Evolutionary conservation across 1,140 invertebrate species (phyloP).

Genomic region (Scaptomyza pallida): DNA sequence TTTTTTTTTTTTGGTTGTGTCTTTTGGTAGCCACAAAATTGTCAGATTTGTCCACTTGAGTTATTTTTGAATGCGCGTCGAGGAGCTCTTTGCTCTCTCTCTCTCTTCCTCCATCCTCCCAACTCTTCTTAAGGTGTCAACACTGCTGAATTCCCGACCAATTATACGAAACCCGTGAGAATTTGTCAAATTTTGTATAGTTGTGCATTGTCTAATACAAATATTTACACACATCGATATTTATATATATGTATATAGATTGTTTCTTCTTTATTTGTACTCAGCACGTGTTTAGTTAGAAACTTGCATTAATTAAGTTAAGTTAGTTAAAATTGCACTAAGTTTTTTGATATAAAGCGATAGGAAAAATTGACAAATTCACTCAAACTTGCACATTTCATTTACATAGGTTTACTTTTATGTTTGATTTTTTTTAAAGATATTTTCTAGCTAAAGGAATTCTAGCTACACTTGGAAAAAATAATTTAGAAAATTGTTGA

Average conservation of each 20-base stretch:
- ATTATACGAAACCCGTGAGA: slow-evolving; percentile 80
- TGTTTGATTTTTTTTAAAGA: neutral
- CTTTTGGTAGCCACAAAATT: slow-evolving; percentile 78
- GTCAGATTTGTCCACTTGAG: slow-evolving; percentile 82
- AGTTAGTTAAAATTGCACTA: slow-evolving; percentile 72
- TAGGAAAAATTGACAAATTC: slow-evolving; percentile 54
- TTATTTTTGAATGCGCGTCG: slow-evolving; percentile 72
- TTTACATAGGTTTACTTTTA: neutral
- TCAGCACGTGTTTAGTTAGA: slow-evolving; percentile 55
- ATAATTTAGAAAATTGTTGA: neutral
- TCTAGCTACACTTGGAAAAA: neutral
- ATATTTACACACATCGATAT: neutral
- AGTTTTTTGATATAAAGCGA: slow-evolving; percentile 65
- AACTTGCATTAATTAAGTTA: slow-evolving; percentile 71
- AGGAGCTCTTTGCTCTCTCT: slow-evolving; percentile 7
- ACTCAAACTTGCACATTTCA: slow-evolving; percentile 5
- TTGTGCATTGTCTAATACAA: slow-evolving; percentile 10
- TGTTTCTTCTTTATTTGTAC: slow-evolving; percentile 74
- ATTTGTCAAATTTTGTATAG: slow-evolving; percentile 33
- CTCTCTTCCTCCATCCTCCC: neutral
- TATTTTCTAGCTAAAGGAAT: slow-evolving; percentile 2
- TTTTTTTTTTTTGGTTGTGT: slow-evolving; percentile 33
- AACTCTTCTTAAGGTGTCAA: slow-evolving; percentile 52
- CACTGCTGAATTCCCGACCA: slow-evolving; percentile 66
- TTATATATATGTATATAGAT: slow-evolving; percentile 16